Evolutionary conservation across 37 sponge, comb jelly and placozoan genomes (phyloP), one percentile per base, ranked within the genome.

Genomic region (Halisarca cf. caerulea): DNA sequence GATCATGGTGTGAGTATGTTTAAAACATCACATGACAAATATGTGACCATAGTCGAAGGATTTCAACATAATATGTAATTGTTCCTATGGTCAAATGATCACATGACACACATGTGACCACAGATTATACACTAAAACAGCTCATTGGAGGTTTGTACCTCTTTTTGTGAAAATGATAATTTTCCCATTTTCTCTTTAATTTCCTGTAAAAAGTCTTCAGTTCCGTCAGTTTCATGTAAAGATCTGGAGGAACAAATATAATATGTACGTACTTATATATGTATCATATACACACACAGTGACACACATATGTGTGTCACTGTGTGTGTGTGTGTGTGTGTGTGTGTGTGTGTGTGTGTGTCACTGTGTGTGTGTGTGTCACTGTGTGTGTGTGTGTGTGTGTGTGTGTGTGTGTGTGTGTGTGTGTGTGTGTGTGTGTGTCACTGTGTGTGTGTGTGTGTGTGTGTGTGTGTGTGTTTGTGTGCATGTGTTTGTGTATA

Each of bases 151-250:
- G n/a, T n/a, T n/a, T n/a, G 5, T 23, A 62, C 64, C n/a, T 62
- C 30, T 15, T 62, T 75, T 20, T 66, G 64, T 35, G 38, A 70
- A 77, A 88, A 80, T 18, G 72, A 27, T 25, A 89, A 72, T 0
- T 33, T 72, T 0, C 80, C 85, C 85, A 84, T 89, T 47, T 71
- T 36, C 33, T 41, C 45, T 43, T 34, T 79, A 11, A 89, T 83
- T 32, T 59, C 66, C 83, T 88, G 47, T 25, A 87, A 47, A 23
- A 33, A 32, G 17, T 84, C 85, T 66, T 82, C 64, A 18, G 30
- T 25, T 30, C 55, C 30, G 7, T 78, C 55, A 27, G 57, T 33
- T 4, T 47, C 38, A 33, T 21, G 41, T 39, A 59, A 25, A 44
- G 20, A 39, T 21, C 36, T 27, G 84, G 34, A 66, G 44, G 43